Evolutionary conservation across 2,113 vertebrate species (phyloP).

Genomic region (Carollia perspicillata): DNA sequence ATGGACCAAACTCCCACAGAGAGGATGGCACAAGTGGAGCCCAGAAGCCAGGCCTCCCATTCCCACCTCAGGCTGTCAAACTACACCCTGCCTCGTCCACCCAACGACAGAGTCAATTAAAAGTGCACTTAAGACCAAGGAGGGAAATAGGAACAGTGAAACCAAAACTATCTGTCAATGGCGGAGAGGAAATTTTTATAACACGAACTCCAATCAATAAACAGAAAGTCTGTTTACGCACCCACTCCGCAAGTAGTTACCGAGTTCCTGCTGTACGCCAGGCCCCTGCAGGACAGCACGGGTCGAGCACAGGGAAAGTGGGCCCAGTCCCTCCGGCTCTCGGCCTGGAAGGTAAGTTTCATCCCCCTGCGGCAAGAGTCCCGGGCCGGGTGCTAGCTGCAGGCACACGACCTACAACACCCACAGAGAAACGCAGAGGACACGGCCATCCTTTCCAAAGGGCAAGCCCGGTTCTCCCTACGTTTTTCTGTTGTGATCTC

Average conservation of each 20-base stretch:
- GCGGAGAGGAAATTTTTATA: not conserved
- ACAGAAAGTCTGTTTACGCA: not conserved
- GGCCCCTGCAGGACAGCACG: not conserved
- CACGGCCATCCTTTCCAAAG: not conserved
- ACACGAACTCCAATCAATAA: not conserved
- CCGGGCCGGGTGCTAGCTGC: not conserved
- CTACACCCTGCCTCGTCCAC: not conserved
- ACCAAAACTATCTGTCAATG: not conserved
- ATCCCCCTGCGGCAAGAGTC: not conserved
- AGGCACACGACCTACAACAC: not conserved
- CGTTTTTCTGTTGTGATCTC: not conserved
- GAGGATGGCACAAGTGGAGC: not conserved
- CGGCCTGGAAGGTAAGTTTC: not conserved
- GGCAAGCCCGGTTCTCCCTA: not conserved
- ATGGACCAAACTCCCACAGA: not conserved
- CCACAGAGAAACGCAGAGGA: not conserved
- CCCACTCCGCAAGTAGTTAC: not conserved
- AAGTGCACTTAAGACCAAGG: not conserved
- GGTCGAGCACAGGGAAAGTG: not conserved
- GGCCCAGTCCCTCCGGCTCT: not conserved
- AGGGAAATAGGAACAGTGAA: not conserved
- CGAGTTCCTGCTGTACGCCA: not conserved
- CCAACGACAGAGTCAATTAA: not conserved
- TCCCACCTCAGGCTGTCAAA: not conserved
- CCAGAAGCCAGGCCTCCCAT: not conserved